Conservation (phyloP, 1,140 invertebrate species). For the Scaptomyza graminum region DNA sequence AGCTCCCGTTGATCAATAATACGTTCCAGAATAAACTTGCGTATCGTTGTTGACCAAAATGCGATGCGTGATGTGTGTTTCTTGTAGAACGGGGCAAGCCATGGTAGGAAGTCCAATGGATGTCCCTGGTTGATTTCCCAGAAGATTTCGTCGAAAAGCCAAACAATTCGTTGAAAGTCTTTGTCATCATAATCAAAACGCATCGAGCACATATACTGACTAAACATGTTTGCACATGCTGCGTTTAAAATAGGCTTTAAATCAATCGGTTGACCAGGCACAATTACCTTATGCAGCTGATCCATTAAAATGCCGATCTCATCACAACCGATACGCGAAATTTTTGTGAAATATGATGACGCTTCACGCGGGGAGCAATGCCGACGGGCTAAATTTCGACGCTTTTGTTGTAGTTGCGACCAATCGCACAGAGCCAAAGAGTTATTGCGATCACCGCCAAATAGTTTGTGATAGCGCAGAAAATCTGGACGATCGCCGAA, state of each 20-base stretch:
- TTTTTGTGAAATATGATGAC: constrained; percentile 87
- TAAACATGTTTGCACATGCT: constrained; percentile 93
- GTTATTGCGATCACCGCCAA: constrained; percentile 90
- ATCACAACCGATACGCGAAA: constrained; percentile 87
- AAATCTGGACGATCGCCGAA: constrained; percentile 93
- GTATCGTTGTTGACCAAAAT: constrained; percentile 88
- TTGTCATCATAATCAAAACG: constrained; percentile 88
- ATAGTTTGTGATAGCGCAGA: constrained; percentile 89
- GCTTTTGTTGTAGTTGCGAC: constrained; percentile 91
- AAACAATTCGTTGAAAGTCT: constrained; percentile 88
- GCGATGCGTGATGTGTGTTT: constrained; percentile 88
- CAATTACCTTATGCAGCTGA: constrained; percentile 84
- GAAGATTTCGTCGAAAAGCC: constrained; percentile 93
- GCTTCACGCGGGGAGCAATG: constrained; percentile 91
- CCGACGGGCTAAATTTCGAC: constrained; percentile 90
- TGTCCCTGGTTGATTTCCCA: constrained; percentile 96
- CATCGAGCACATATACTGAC: constrained; percentile 92
- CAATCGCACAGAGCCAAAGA: constrained; percentile 81
- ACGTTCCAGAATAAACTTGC: constrained; percentile 89
- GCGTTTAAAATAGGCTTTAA: constrained; percentile 88
- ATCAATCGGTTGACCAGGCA: constrained; percentile 81
- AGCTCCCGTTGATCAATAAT: constrained; percentile 87
- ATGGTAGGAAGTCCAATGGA: constrained; percentile 93
- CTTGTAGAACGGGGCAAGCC: constrained; percentile 89
- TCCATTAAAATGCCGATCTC: constrained; percentile 86